Evolutionary conservation across 2,113 vertebrate species (phyloP), one percentile per base, ranked within the genome.

Genomic region (Rutilus rutilus): DNA sequence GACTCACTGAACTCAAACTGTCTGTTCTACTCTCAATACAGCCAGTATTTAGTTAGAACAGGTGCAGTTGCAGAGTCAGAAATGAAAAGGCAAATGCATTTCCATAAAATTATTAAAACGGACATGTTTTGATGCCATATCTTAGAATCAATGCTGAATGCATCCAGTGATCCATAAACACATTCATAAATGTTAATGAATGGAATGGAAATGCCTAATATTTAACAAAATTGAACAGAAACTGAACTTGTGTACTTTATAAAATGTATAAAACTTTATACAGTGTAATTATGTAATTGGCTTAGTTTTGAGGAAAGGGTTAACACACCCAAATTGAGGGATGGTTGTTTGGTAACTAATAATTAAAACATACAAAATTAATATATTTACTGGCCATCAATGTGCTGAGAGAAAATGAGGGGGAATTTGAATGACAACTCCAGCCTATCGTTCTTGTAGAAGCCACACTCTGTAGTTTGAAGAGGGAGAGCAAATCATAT

Each of bases 341-440:
- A 80, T 89, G 39, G n/a, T 33, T 45, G 76, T 67, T 86, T 77
- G 62, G 59, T 82, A 39, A 25, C 39, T 86, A 74, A 27, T 86
- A 74, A 65, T 81, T 12, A 82, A 79, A 78, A 54, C 25, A 57
- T 30, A 88, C 83, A 78, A 77, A 83, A 91, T 90, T 62, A 78
- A 89, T 90, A 33, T 21, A 59, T 69, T 80, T 82, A 87, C 69
- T 33, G 78, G 9, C 79, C 69, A 73, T 88, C 33, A 83, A 39
- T 81, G 83, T 91, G 89, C 19, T 17, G 82, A 86, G 39, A 85
- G 82, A 86, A 81, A 75, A 64, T 59, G 71, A 82, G 90, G 87
- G 82, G n/a, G 86, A 85, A 83, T 89, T 52, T 88, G 80, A 89
- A 88, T 90, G 85, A 91, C 89, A 88, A 87, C 90, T 90, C 59